phyloP scores from a whole-genome alignment of 2,888 invertebrate genomes.

The Acrobasis consociella region DNA sequence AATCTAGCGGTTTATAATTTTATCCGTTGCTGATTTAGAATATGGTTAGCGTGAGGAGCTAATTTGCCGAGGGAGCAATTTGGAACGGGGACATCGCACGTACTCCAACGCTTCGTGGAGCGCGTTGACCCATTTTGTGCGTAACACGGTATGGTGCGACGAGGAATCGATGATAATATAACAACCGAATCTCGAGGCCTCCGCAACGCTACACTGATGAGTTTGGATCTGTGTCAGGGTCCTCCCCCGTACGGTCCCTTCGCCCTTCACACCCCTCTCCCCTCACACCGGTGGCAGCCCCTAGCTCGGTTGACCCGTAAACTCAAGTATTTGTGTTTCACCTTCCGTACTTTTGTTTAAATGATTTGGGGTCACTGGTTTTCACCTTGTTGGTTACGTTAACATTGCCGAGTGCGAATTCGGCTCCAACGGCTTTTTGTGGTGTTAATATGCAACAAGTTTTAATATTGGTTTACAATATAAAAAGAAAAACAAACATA shows the following conservation, averaged over 20 bases:
- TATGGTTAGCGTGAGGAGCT: constrained; percentile 56
- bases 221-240: constrained; percentile 81
- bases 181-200: constrained; percentile 76
- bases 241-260: constrained; percentile 67
- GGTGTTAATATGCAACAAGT: background rate
- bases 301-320: constrained; percentile 70
- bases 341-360: constrained; percentile 61
- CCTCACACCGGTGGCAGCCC: constrained; percentile 54
- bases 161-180: constrained; percentile 75
- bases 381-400: constrained; percentile 35
- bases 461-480: no score
- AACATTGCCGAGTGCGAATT: background rate
- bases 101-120: constrained; percentile 56
- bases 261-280: constrained; percentile 62
- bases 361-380: constrained; percentile 58
- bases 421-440: background rate
- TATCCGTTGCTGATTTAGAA: constrained; percentile 54
- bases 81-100: constrained; percentile 70
- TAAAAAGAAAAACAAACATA: no score
- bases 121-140: constrained; percentile 78
- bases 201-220: constrained; percentile 70
- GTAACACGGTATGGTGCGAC: constrained; percentile 63
- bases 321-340: constrained; percentile 69
- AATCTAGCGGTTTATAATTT: constrained; percentile 41
- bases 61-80: constrained; percentile 73